phyloP scores from a whole-genome alignment of 2,888 invertebrate species.

The Caenorhabditis angaria region DNA sequence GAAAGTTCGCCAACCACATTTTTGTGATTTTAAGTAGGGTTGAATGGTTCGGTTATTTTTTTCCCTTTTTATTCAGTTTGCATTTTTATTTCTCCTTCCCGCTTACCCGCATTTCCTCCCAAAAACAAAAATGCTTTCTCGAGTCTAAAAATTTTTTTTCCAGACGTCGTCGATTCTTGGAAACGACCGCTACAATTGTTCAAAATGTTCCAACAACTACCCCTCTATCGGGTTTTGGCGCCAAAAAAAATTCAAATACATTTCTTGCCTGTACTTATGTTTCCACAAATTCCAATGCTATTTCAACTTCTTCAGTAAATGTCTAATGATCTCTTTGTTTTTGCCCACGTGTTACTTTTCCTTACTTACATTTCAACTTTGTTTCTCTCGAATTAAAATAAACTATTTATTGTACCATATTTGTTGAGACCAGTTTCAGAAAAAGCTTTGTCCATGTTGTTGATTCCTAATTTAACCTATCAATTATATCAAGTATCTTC shows the following conservation, averaged over 20 bases:
- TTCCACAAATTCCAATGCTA: neutral
- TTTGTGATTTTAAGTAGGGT: neutral
- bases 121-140: no score
- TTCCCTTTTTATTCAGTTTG: neutral
- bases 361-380: no score
- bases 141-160: neutral
- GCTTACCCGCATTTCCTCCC: no score
- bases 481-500: no score
- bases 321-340: neutral
- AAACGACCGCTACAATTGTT: neutral
- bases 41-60: neutral
- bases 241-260: neutral
- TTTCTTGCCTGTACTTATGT: neutral
- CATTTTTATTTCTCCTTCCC: no score
- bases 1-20: neutral
- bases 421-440: no score
- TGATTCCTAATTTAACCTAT: no score
- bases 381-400: no score
- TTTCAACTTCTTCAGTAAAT: neutral
- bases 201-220: neutral
- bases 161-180: neutral
- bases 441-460: no score
- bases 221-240: neutral
- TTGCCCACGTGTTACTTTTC: no score
- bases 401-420: no score